A percentile compares a stretch with the other conserved stretches of the same genome.
These are phyloP conservation scores for Lepidotrigona ventralis DNA, from an alignment of 1,140 invertebrate genomes.

Conservation along the genomic window DNA sequence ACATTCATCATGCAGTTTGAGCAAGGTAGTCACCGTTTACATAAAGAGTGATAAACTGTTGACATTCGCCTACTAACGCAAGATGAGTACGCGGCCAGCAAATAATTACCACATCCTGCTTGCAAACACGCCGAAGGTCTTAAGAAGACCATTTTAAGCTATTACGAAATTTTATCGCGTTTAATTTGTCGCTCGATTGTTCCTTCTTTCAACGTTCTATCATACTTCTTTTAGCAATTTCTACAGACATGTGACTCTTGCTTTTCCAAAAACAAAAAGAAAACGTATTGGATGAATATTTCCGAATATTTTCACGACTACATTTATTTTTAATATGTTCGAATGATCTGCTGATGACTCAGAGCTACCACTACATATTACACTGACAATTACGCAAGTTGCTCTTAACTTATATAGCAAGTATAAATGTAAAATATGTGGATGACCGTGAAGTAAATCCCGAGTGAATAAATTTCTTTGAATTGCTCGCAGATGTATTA, in stretches of 20 bases:
- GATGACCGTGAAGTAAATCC: neutral
- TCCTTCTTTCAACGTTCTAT: neutral
- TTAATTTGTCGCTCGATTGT: neutral
- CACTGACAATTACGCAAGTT: neutral
- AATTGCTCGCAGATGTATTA: neutral
- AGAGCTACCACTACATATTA: neutral
- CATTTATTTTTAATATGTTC: too few species aligned
- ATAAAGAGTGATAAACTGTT: constrained; percentile 50
- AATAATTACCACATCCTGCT: constrained; percentile 55
- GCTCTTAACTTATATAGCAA: neutral
- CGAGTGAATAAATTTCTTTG: too few species aligned
- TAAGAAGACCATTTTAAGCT: constrained; percentile 29
- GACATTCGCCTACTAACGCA: constrained; percentile 51
- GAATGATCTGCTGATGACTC: too few species aligned
- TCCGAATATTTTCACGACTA: too few species aligned
- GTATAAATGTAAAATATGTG: neutral
- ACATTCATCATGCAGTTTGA: neutral
- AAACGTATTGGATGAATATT: neutral
- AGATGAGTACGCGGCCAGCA: constrained; percentile 47
- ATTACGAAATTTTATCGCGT: constrained; percentile 38
- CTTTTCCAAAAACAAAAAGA: neutral
- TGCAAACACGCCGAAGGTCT: constrained; percentile 10
- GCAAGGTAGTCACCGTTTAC: constrained; percentile 33
- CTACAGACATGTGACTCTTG: too few species aligned
- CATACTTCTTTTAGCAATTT: neutral